A percentile compares a stretch with the other conserved stretches of the same genome.
Evolutionary conservation across 2,797 vertebrate genomes (phyloP).

Genomic region (Manis crassicaudata): DNA sequence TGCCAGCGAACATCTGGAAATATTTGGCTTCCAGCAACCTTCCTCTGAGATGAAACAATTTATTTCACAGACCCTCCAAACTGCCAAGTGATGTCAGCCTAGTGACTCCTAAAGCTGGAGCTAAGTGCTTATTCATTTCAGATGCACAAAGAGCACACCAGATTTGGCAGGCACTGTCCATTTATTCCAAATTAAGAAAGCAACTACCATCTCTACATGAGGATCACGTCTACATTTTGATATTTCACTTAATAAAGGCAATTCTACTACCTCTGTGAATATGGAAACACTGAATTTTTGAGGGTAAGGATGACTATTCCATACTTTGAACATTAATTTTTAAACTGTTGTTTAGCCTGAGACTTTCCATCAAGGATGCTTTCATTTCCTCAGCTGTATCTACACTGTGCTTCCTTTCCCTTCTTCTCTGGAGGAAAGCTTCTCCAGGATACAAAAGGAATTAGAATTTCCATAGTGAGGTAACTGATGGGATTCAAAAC

Average conservation of each 20-base stretch:
- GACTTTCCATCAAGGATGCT: background rate
- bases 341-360: background rate
- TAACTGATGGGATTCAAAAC: background rate
- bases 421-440: background rate
- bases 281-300: background rate
- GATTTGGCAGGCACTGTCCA: background rate
- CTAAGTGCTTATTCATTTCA: slow-evolving; percentile 35
- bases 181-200: background rate
- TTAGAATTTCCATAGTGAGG: background rate
- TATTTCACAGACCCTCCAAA: background rate
- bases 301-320: background rate
- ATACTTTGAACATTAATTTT: background rate
- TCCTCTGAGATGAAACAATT: slow-evolving; percentile 48
- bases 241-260: background rate
- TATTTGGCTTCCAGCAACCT: background rate
- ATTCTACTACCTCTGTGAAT: background rate
- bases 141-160: background rate
- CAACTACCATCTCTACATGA: background rate
- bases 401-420: background rate
- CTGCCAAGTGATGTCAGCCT: background rate
- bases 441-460: background rate
- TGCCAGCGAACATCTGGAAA: slow-evolving; percentile 16
- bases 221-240: background rate
- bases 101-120: background rate
- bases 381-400: background rate